Base-by-base conservation (phyloP, 2,888 invertebrate genomes). In the Stomorhina lunata region DNA sequence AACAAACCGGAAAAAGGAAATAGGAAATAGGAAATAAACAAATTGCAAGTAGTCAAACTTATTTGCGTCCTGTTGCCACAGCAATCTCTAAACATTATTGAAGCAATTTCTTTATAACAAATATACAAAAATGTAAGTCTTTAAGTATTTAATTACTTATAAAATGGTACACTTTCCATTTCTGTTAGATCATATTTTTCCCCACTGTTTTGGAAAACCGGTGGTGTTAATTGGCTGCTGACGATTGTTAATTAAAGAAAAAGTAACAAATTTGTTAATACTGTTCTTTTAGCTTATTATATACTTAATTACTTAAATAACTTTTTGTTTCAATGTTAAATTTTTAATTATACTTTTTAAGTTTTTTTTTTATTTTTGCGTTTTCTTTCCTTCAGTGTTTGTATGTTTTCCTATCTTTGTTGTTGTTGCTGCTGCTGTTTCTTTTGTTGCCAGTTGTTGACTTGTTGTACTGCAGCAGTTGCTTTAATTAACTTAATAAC, bases 401-500 rank as follows among this genome's bases (percentile, higher is more conserved):
- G n/a, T n/a, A n/a, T n/a, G n/a, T n/a, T n/a, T n/a, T n/a, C n/a
- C 50, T n/a, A 10, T 15, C 2, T 25, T 22, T 45, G 20, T 57
- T 12, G n/a, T 20, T 59, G 43, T 15, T 71, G 22, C 25, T 37
- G 37, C 15, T 76, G 34, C n/a, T n/a, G n/a, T n/a, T 9, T 45
- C 34, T 5, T 63, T 65, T 76, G 17, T 61, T 48, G 37, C 12
- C 17, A 53, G 43, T 55, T 55, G 53, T 2, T 65, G 34, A 32
- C 22, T 68, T 22, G n/a, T n/a, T n/a, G n/a, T n/a, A 15, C 15
- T 37, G 7, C 59, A 59, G 57, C 48, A 27, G 29, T 77, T 59
- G 37, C 37, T 66, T 79, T 75, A 79, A 75, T 79, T 61, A 79
- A 79, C 37, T 79, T 82, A 82, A 78, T 82, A 55, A 81, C 63